Evolutionary conservation across 2,113 vertebrate genomes (phyloP).

Genomic region (Catharus fuscescens): DNA sequence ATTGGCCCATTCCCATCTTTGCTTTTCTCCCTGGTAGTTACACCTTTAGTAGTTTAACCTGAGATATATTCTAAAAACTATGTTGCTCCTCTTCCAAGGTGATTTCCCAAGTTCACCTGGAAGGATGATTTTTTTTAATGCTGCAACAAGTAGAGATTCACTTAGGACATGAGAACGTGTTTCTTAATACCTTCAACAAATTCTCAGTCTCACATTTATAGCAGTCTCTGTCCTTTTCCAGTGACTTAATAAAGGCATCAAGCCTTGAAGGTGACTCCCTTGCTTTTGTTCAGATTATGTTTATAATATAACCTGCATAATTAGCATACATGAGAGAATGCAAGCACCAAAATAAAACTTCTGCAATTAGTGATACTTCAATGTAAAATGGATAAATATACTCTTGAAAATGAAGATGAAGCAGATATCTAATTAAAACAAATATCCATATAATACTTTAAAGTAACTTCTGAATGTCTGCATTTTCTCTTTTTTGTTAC

Average conservation of each 20-base stretch:
- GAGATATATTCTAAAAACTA: not conserved
- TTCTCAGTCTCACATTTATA: constrained; percentile 69
- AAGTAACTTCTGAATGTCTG: constrained; percentile 9
- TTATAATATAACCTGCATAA: constrained; percentile 53
- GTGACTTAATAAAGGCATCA: constrained; percentile 65
- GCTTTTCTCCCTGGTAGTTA: not conserved
- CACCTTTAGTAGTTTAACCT: not conserved
- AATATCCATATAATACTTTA: not conserved
- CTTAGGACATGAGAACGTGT: constrained; percentile 64
- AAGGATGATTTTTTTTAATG: constrained; percentile 37
- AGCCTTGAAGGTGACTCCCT: constrained; percentile 62
- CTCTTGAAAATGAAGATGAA: not conserved
- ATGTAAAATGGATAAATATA: constrained; percentile 3
- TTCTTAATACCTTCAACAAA: constrained; percentile 73
- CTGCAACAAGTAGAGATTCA: not conserved
- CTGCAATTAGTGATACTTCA: not conserved
- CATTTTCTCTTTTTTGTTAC: not conserved
- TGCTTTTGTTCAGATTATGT: constrained; percentile 59
- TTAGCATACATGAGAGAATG: constrained; percentile 19
- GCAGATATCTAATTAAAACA: constrained; percentile 5
- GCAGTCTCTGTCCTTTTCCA: constrained; percentile 71
- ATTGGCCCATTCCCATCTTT: not conserved
- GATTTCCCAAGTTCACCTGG: constrained; percentile 66
- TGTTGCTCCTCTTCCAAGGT: not conserved
- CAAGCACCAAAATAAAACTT: constrained; percentile 45